Conservation (phyloP, 2,113 vertebrate species). For the Glaucomys volans region DNA sequence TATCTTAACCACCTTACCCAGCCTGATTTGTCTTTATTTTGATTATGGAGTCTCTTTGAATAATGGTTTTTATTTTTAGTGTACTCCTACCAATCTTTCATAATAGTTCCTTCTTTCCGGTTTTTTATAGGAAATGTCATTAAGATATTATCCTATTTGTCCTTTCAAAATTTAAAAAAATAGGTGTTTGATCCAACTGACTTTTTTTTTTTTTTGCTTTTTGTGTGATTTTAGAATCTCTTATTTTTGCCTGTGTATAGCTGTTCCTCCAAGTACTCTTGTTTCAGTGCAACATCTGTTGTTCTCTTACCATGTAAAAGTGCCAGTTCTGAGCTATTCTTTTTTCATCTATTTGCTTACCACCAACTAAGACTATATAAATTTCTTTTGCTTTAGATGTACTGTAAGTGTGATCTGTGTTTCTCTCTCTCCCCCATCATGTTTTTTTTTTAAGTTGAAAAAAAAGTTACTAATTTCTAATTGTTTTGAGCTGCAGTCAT, state of each 20-base stretch:
- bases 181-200: neutral
- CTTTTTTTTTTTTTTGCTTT: constrained; percentile 15
- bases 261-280: neutral
- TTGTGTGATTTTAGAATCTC: neutral
- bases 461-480: neutral
- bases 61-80: neutral
- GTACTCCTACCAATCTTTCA: neutral
- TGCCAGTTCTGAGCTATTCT: neutral
- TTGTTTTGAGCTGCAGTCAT: neutral
- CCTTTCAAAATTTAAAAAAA: neutral
- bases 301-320: neutral
- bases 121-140: neutral
- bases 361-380: neutral
- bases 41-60: neutral
- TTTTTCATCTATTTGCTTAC: neutral
- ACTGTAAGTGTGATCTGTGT: neutral
- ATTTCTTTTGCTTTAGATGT: neutral
- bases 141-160: neutral
- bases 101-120: neutral
- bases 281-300: neutral
- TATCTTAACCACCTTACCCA: neutral
- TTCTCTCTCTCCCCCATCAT: neutral
- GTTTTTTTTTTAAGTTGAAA: neutral
- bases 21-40: constrained; percentile 21
- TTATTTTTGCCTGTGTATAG: neutral